Conservation (phyloP, 2,797 vertebrate genomes). For the Neosilurus hyrtlii region DNA sequence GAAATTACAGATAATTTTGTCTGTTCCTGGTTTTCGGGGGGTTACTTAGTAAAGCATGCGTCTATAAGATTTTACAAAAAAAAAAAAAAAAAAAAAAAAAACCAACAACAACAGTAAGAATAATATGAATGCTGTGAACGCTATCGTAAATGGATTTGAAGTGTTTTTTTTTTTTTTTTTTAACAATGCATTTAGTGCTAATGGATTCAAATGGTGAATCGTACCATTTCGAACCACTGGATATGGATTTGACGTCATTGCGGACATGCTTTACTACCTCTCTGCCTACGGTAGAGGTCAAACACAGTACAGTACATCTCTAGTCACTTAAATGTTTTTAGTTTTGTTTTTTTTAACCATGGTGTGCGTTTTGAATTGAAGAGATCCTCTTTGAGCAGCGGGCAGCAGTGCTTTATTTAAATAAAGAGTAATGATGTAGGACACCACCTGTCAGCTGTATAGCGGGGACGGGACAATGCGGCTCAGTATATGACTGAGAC, state of each 20-base stretch:
- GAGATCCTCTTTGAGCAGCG: neutral
- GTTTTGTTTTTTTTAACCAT: neutral
- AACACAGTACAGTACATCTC: neutral
- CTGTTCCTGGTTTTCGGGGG: no score
- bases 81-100: neutral
- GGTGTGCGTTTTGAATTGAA: neutral
- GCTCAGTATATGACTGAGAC: neutral
- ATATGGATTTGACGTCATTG: neutral
- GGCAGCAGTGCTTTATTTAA: neutral
- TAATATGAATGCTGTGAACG: no score
- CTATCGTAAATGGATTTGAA: constrained; percentile 3
- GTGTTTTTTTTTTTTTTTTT: no score
- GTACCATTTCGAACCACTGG: neutral
- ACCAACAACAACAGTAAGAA: neutral
- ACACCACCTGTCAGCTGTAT: neutral
- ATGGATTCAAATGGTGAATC: constrained; percentile 10
- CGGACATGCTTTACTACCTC: neutral
- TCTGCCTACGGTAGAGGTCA: neutral
- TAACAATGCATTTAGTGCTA: neutral
- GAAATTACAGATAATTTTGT: no score
- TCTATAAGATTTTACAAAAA: neutral
- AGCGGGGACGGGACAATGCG: neutral
- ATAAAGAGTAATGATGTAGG: neutral
- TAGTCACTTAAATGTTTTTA: neutral
- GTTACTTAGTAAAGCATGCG: neutral